Percentiles rank a stretch among this genome's conserved stretches.
phyloP scores from a whole-genome alignment of 2,888 invertebrate species.

The Lissocephala sabroskyi region DNA sequence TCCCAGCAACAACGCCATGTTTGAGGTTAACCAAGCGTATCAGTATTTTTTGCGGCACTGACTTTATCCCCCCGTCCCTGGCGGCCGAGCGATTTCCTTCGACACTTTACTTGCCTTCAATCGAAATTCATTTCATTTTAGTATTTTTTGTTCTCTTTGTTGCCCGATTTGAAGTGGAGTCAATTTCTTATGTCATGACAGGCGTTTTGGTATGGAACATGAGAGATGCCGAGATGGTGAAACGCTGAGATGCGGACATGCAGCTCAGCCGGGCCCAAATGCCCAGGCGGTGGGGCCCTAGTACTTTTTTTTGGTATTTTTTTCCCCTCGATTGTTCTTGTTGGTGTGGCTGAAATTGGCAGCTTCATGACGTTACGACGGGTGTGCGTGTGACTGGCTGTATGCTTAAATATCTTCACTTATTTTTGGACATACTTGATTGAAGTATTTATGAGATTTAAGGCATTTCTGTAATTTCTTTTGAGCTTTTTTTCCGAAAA shows the following conservation, averaged over 20 bases:
- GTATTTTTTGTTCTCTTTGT: too few species aligned
- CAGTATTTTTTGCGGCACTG: too few species aligned
- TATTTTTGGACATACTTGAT: conserved; percentile 66
- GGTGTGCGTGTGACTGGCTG: neutral
- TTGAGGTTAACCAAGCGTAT: neutral
- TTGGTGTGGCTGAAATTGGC: too few species aligned
- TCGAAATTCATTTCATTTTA: neutral
- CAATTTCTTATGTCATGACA: conserved; percentile 64
- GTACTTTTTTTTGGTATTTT: conserved; percentile 28
- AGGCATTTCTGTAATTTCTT: conserved; percentile 66
- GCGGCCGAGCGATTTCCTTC: too few species aligned
- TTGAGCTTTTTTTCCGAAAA: conserved; percentile 50
- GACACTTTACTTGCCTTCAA: too few species aligned
- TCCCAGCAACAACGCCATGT: neutral
- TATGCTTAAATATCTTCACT: conserved; percentile 55
- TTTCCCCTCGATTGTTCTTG: conserved; percentile 4
- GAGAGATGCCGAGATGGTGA: neutral
- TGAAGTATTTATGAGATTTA: conserved; percentile 68
- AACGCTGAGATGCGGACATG: neutral
- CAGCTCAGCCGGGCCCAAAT: neutral
- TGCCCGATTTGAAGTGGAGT: conserved; percentile 60
- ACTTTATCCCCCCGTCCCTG: too few species aligned
- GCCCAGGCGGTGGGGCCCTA: conserved; percentile 28
- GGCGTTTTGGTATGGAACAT: conserved; percentile 5
- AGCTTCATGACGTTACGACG: too few species aligned